These are phyloP conservation scores for Brachionus koreanus DNA, from an alignment of 1,140 invertebrate species.

Conservation along the genomic window DNA sequence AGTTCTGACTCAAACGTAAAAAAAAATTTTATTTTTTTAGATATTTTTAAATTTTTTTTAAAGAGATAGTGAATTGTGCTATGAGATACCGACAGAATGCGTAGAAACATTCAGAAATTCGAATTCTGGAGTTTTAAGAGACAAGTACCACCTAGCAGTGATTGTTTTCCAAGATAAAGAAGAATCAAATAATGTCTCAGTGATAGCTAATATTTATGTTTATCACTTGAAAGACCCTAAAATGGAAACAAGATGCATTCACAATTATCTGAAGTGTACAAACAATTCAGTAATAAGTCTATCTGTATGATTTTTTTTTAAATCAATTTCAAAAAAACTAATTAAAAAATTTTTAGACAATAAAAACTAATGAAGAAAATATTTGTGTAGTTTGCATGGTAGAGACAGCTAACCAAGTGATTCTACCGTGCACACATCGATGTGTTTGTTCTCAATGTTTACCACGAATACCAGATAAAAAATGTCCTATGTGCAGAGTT, in stretches of 20 bases:
- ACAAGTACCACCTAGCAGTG: not conserved
- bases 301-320: not conserved
- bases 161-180: not conserved
- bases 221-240: slow-evolving; percentile 28
- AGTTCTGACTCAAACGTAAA: not conserved
- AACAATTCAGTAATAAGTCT: slow-evolving; percentile 12
- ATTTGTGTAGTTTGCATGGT: slow-evolving; percentile 13
- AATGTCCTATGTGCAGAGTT: slow-evolving; percentile 29
- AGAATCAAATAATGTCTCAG: not conserved
- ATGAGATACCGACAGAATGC: not conserved
- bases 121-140: not conserved
- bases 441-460: slow-evolving; percentile 33
- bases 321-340: not conserved
- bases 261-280: slow-evolving; percentile 8
- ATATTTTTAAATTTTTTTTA: not conserved
- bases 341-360: not conserved
- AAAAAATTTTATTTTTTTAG: not conserved
- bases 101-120: not conserved
- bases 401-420: not conserved
- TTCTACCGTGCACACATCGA: slow-evolving; percentile 12
- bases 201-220: not conserved
- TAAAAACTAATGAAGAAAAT: slow-evolving; percentile 14
- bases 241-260: slow-evolving; percentile 28
- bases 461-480: not conserved
- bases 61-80: not conserved